These are phyloP conservation scores for Priocnemis perturbator DNA, from an alignment of 2,888 invertebrate species.

Conservation along the genomic window DNA sequence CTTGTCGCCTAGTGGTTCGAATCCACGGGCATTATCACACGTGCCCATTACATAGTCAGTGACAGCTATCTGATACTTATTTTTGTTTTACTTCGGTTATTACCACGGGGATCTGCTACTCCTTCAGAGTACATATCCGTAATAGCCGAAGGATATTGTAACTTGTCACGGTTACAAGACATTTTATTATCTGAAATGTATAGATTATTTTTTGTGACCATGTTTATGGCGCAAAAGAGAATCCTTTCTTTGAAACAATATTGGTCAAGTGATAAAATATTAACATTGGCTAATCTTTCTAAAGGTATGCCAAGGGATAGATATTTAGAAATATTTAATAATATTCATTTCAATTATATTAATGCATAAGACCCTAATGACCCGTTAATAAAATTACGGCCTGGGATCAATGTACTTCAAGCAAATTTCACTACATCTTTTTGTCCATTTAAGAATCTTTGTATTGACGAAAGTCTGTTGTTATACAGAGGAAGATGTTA, in stretches of 20 bases:
- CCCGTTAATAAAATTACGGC: slow-evolving; percentile 7
- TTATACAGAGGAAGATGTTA: slow-evolving; percentile 9
- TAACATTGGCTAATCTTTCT: background rate
- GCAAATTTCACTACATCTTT: background rate
- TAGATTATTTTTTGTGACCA: no score
- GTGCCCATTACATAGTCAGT: no score
- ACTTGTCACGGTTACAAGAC: no score
- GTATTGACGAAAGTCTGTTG: slow-evolving; percentile 12
- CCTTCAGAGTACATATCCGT: no score
- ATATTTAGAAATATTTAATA: slow-evolving; percentile 1
- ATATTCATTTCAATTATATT: background rate
- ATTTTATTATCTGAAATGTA: no score
- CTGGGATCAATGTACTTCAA: background rate
- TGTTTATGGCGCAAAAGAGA: no score
- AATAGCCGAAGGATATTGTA: no score
- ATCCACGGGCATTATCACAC: no score
- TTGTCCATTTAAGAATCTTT: slow-evolving; percentile 9
- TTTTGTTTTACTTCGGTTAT: no score
- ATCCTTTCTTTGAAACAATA: background rate
- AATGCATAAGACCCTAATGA: background rate
- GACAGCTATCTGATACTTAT: no score
- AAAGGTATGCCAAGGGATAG: background rate
- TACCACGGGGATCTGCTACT: no score
- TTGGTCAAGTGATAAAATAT: slow-evolving; percentile 11
- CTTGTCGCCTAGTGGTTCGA: no score